Evolutionary conservation across 2,888 invertebrate species (phyloP).

Genomic region (Linyphia triangularis): DNA sequence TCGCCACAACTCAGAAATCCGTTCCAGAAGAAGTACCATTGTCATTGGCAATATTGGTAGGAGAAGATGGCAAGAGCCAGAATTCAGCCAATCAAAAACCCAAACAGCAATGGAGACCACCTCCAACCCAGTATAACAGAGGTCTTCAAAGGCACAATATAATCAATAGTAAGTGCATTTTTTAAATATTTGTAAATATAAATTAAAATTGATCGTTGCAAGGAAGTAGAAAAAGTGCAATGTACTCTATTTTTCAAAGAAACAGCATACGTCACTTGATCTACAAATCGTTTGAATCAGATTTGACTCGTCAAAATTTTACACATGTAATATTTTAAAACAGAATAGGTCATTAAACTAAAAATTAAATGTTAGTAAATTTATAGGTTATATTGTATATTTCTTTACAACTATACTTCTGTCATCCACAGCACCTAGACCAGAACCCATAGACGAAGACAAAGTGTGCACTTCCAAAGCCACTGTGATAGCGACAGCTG

Average conservation of each 20-base stretch:
- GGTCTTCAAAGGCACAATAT: slow-evolving; percentile 71
- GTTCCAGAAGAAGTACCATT: slow-evolving; percentile 77
- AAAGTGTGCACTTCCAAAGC: slow-evolving; percentile 76
- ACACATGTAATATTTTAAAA: too few relatives aligned
- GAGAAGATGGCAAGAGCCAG: slow-evolving; percentile 74
- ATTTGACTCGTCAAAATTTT: too few relatives aligned
- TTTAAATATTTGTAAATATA: not conserved
- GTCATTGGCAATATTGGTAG: slow-evolving; percentile 77
- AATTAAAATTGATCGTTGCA: too few relatives aligned
- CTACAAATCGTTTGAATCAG: too few relatives aligned
- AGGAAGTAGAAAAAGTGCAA: too few relatives aligned
- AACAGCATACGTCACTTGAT: not conserved
- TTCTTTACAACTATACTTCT: too few relatives aligned
- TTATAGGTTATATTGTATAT: too few relatives aligned
- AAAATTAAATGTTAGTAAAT: too few relatives aligned
- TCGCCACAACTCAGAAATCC: slow-evolving; percentile 70
- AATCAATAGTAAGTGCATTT: slow-evolving; percentile 63
- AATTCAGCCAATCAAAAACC: slow-evolving; percentile 57
- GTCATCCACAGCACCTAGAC: slow-evolving; percentile 58
- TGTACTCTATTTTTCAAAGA: not conserved
- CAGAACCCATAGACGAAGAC: slow-evolving; percentile 65
- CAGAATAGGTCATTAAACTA: too few relatives aligned
- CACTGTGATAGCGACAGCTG: slow-evolving; percentile 76
- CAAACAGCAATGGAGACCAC: slow-evolving; percentile 60
- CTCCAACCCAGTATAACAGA: slow-evolving; percentile 60